A percentile compares a stretch with the other conserved stretches of the same genome.
phyloP scores from a whole-genome alignment of 2,797 vertebrate genomes.

The Coendou prehensilis region DNA sequence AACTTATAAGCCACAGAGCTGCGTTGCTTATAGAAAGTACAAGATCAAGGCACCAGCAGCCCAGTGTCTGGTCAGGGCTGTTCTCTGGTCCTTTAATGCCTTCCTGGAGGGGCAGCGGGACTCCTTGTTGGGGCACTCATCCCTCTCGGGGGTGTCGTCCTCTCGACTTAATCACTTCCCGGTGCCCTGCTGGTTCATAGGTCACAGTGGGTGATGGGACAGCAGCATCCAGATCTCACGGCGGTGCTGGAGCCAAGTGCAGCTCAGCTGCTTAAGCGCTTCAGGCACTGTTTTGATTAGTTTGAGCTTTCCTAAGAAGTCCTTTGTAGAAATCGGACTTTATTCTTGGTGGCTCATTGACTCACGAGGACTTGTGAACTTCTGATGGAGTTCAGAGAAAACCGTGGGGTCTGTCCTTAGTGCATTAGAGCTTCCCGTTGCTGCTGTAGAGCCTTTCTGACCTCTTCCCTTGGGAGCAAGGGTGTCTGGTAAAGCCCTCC shows the following conservation, averaged over 20 bases:
- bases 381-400: not conserved
- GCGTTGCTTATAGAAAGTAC: not conserved
- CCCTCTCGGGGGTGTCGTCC: not conserved
- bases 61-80: not conserved
- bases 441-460: not conserved
- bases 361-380: not conserved
- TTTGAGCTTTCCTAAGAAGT: not conserved
- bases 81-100: not conserved
- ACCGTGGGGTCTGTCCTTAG: not conserved
- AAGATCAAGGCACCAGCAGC: not conserved
- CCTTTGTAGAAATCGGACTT: not conserved
- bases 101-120: not conserved
- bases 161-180: not conserved
- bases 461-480: rapidly evolving
- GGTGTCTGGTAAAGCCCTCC: not conserved
- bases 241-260: not conserved
- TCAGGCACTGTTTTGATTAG: not conserved
- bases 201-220: too few species aligned
- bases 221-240: not conserved
- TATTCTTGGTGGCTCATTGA: not conserved
- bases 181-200: not conserved
- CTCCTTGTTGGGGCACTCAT: not conserved
- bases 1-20: not conserved
- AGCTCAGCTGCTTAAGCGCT: not conserved
- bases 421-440: not conserved